Percentiles rank a stretch among this genome's conserved stretches.
Conservation (phyloP, 92 coral and sea anemone species). For the Siderastrea radians region DNA sequence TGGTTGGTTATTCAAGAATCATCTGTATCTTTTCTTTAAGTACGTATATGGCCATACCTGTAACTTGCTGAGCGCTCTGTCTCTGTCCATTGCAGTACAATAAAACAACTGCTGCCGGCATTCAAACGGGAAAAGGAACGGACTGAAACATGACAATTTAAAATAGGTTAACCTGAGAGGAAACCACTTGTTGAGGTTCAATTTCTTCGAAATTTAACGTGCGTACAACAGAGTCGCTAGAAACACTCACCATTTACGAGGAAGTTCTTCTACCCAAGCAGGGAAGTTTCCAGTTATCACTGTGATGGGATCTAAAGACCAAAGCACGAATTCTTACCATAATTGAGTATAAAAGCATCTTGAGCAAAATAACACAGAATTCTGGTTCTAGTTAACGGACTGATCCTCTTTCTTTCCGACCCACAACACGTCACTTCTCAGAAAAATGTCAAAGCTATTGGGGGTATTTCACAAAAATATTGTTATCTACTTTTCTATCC, state of each 20-base stretch:
- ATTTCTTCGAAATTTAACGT: too few species aligned
- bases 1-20: background rate
- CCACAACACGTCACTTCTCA: too few species aligned
- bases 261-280: conserved; percentile 91
- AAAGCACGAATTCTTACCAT: background rate
- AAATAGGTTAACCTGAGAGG: background rate
- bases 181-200: background rate
- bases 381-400: too few species aligned
- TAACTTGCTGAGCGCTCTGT: conserved; percentile 97
- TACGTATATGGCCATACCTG: conserved; percentile 66
- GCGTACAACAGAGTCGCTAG: background rate
- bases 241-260: conserved; percentile 88
- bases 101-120: conserved; percentile 99
- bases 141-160: conserved; percentile 72
- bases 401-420: too few species aligned
- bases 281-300: conserved; percentile 99
- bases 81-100: conserved; percentile 98
- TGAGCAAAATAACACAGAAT: too few species aligned
- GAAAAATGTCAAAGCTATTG: too few species aligned
- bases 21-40: background rate
- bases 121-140: conserved; percentile 98
- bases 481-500: too few species aligned
- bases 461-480: too few species aligned
- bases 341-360: too few species aligned
- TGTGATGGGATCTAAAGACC: conserved; percentile 89